Evolutionary conservation across 2,113 vertebrate species (phyloP).

Genomic region (Corvus moneduloides): DNA sequence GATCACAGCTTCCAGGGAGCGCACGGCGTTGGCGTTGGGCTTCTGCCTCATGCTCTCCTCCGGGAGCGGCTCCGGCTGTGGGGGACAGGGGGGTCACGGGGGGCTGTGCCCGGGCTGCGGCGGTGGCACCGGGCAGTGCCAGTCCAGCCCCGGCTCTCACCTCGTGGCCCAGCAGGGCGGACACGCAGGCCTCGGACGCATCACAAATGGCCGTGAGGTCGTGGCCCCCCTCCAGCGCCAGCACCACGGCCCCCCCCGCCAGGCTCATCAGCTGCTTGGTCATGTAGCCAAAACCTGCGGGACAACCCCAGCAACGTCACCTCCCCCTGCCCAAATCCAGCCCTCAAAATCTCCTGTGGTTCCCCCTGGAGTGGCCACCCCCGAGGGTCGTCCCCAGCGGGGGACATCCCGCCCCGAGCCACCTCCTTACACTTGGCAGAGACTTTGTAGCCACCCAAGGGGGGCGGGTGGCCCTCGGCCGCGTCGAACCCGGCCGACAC

Average conservation of each 20-base stretch:
- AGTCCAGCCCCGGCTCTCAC: slow-evolving; percentile 55
- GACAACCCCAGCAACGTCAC: accelerated
- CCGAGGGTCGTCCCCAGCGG: too few relatives aligned
- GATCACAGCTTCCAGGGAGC: slow-evolving; percentile 84
- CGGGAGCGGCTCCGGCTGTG: slow-evolving; percentile 84
- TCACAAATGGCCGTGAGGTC: slow-evolving; percentile 91
- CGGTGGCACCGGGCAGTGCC: not conserved
- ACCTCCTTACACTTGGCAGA: slow-evolving; percentile 91
- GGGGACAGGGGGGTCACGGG: not conserved
- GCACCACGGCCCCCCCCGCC: slow-evolving; percentile 84
- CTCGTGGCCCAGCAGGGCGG: slow-evolving; percentile 88
- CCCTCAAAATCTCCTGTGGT: not conserved
- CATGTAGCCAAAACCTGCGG: slow-evolving; percentile 90
- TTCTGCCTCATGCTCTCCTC: slow-evolving; percentile 83
- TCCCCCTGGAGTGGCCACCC: not conserved
- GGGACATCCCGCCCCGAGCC: accelerated
- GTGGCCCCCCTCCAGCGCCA: slow-evolving; percentile 89
- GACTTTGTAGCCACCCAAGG: slow-evolving; percentile 88
- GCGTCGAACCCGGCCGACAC: slow-evolving; percentile 93
- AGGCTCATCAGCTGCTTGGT: slow-evolving; percentile 92
- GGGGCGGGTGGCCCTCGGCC: slow-evolving; percentile 83
- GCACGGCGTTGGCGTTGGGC: slow-evolving; percentile 84
- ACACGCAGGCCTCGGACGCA: slow-evolving; percentile 88
- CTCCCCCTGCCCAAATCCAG: not conserved
- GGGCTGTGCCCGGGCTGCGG: not conserved